Evolutionary conservation across 2,797 vertebrate genomes (phyloP), one percentile per base, ranked within the genome.

Genomic region (Ceryle rudis): DNA sequence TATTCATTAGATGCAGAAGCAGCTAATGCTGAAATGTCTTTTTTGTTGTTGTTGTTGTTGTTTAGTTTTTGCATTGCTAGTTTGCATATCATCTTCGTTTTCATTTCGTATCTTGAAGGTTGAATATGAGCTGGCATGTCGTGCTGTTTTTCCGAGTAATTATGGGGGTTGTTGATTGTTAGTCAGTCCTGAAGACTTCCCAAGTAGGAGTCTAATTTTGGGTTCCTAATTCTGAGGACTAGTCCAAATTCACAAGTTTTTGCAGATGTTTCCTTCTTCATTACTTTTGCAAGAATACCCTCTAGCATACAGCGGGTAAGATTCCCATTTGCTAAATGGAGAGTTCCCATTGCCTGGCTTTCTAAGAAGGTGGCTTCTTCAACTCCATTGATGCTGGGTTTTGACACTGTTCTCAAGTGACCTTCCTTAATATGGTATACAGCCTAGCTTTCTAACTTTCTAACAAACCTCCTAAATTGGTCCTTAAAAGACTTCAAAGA

Each of bases 1-100:
- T 94, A 75, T 93, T 95, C 54, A 78, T 75, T 79, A 81, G 46
- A 33, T 69, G 19, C 62, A 90, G 62, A 81, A 89, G 23, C 37
- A 69, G 47, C 65, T 95, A 73, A 60, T 82, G 57, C 33, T 54
- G 29, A 84, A 74, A 22, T 75, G 26, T 22, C 26, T 61, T 64
- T 74, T 29, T n/a, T 39, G 39, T 13, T 39, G 11, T 39, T 37
- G 25, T 80, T 65, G 11, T 25, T 31, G 28, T 31, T n/a, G 5
- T 54, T 39, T 62, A 3, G 26, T 71, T 75, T 86, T 89, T 80
- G 5, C 47, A 28, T 54, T n/a, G 22, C 52, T 93, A 60, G 9
- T 61, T 90, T 93, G 88, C 18, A 7, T 75, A 18, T 18, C 1
- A 6, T 75, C 46, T 81, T 86, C 81, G 28, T 37, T 95, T 81